Percentiles rank a stretch among this genome's conserved stretches.
Conservation (phyloP, 2,113 vertebrate species). For the Plecturocebus donacophilus region DNA sequence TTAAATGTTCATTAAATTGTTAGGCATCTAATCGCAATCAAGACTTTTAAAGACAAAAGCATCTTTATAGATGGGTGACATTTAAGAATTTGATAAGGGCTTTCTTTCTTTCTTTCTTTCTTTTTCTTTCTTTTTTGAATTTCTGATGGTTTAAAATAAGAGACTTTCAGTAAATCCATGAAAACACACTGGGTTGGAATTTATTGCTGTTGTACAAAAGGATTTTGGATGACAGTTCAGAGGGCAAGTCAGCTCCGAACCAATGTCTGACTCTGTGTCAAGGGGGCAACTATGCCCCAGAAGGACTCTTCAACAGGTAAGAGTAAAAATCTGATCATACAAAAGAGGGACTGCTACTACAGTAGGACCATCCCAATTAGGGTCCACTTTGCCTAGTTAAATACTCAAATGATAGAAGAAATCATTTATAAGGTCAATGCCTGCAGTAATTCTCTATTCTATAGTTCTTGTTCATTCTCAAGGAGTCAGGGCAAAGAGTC, state of each 20-base stretch:
- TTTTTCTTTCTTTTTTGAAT: slow-evolving; percentile 31
- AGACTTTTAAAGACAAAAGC: slow-evolving; percentile 27
- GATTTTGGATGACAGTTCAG: not conserved
- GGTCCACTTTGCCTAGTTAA: not conserved
- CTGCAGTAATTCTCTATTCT: not conserved
- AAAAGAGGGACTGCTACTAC: not conserved
- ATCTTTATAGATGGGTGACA: not conserved
- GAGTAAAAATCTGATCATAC: not conserved
- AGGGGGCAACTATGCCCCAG: not conserved
- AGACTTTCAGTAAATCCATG: not conserved
- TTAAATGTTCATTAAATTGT: not conserved
- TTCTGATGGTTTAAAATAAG: not conserved
- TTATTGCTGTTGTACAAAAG: not conserved
- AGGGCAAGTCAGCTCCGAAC: not conserved
- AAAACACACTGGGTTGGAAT: not conserved
- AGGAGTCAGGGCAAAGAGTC: not conserved
- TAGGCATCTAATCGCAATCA: not conserved
- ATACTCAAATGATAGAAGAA: not conserved
- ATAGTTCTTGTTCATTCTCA: not conserved
- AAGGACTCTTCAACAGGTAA: not conserved
- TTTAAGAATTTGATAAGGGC: not conserved
- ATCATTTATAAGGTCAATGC: not conserved
- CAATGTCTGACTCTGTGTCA: not conserved
- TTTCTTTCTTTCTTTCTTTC: not conserved
- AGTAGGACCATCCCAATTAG: not conserved